phyloP scores from a whole-genome alignment of 2,888 invertebrate genomes.

The Drosophila siamana region DNA sequence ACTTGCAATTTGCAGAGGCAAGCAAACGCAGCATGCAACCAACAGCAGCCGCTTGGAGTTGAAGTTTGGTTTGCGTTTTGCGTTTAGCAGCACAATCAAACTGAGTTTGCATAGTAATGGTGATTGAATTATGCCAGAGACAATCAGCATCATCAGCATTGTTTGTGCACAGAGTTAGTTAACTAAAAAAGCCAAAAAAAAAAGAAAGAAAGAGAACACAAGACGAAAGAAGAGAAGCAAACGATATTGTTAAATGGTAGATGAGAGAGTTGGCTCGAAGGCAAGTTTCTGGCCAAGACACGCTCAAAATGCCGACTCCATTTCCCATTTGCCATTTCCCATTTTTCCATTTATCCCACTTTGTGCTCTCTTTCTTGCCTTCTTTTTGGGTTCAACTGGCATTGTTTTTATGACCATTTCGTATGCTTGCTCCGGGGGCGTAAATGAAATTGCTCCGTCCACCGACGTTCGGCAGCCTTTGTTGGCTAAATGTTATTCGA shows the following conservation, averaged over 20 bases:
- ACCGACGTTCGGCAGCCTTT: constrained; percentile 28
- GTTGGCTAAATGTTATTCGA: constrained; percentile 28
- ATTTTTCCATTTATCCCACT: not conserved
- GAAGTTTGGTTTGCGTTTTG: constrained; percentile 12
- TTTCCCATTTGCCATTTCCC: not conserved
- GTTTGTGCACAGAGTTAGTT: constrained; percentile 71
- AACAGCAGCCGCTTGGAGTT: constrained; percentile 27
- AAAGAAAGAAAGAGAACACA: constrained; percentile 13
- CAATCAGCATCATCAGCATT: constrained; percentile 80
- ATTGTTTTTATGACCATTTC: constrained; percentile 55
- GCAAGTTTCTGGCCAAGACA: constrained; percentile 30
- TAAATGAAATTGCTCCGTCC: constrained; percentile 47
- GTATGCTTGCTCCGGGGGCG: constrained; percentile 31
- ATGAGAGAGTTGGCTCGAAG: constrained; percentile 18
- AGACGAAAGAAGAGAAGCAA: not conserved
- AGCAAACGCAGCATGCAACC: constrained; percentile 25
- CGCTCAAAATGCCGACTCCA: constrained; percentile 22
- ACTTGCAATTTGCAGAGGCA: constrained; percentile 19
- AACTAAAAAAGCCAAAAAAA: constrained; percentile 32
- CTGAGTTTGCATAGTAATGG: constrained; percentile 78
- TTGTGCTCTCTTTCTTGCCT: not conserved
- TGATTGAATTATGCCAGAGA: constrained; percentile 78
- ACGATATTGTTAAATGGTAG: constrained; percentile 8
- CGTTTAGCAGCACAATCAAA: constrained; percentile 54
- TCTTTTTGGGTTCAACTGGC: constrained; percentile 7